phyloP scores from a whole-genome alignment of 1,140 invertebrate species.

The Nilaparvata lugens region DNA sequence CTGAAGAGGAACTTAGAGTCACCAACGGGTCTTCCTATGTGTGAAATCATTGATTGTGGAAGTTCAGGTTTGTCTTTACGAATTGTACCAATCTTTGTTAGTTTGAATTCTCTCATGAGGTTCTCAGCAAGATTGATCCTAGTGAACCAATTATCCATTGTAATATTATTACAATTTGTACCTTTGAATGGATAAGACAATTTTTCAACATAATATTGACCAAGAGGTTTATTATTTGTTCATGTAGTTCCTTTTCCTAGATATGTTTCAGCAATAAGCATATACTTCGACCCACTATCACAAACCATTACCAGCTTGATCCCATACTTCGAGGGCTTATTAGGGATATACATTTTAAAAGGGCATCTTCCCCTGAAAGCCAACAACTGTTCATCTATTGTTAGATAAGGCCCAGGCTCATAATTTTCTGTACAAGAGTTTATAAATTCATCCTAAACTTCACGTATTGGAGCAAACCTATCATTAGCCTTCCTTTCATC shows the following conservation, averaged over 20 bases:
- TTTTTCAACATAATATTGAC: conserved; percentile 11
- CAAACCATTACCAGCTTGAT: conserved; percentile 21
- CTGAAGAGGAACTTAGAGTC: conserved; percentile 26
- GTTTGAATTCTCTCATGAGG: conserved; percentile 12
- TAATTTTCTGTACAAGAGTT: conserved; percentile 4
- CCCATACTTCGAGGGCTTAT: conserved; percentile 31
- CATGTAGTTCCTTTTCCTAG: conserved; percentile 31
- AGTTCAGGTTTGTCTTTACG: conserved; percentile 19
- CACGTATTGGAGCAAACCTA: conserved; percentile 21
- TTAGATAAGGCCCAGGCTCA: too few relatives aligned
- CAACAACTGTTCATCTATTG: conserved; percentile 24
- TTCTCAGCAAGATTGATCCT: conserved; percentile 15
- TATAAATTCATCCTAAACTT: conserved; percentile 18
- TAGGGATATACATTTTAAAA: too few relatives aligned
- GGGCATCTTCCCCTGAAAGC: conserved; percentile 33
- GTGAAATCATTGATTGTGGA: conserved; percentile 2
- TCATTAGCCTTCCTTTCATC: conserved; percentile 16
- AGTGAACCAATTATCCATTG: conserved; percentile 25
- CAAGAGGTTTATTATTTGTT: background rate
- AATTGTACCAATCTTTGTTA: conserved; percentile 21
- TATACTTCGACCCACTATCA: conserved; percentile 30
- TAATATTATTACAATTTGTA: conserved; percentile 14
- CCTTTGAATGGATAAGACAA: conserved; percentile 11
- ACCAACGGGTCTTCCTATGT: conserved; percentile 4
- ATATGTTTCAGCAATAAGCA: conserved; percentile 32